These are phyloP conservation scores for Hydrocynus forskahlii DNA, from an alignment of 2,797 vertebrate species.

Conservation along the genomic window DNA sequence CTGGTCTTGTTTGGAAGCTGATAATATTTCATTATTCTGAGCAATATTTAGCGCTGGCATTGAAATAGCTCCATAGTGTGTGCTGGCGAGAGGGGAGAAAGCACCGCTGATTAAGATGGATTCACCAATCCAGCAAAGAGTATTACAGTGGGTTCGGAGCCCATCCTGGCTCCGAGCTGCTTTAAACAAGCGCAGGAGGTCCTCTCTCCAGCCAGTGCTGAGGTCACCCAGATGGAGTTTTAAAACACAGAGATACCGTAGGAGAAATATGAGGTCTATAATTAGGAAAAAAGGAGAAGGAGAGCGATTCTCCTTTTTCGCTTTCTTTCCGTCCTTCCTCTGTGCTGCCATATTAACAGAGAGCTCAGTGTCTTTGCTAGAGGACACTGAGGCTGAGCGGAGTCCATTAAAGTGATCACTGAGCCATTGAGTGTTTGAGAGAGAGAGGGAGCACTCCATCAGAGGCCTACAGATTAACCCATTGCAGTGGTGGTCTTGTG, in stretches of 20 bases:
- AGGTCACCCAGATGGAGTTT: conserved; percentile 43
- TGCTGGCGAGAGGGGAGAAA: conserved; percentile 55
- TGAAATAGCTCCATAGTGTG: conserved; percentile 57
- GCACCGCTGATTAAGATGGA: conserved; percentile 60
- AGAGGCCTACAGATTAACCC: conserved; percentile 60
- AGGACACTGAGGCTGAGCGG: conserved; percentile 60
- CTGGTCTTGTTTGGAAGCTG: conserved; percentile 60
- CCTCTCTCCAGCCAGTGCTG: conserved; percentile 24
- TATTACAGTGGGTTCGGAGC: conserved; percentile 51
- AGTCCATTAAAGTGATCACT: conserved; percentile 62
- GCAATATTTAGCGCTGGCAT: conserved; percentile 56
- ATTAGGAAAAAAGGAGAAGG: conserved; percentile 47
- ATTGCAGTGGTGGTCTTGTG: background rate
- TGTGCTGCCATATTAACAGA: conserved; percentile 54
- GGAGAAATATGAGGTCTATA: conserved; percentile 39
- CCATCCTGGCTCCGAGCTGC: conserved; percentile 31
- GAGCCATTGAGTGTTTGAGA: conserved; percentile 58
- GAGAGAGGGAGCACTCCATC: conserved; percentile 41
- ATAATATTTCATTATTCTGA: conserved; percentile 61
- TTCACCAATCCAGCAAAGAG: conserved; percentile 58
- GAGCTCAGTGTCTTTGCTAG: conserved; percentile 58
- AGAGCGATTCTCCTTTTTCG: background rate
- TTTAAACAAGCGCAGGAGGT: conserved; percentile 26
- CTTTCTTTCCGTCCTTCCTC: conserved; percentile 44
- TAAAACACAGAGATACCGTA: conserved; percentile 46